Percentiles rank a stretch among this genome's conserved stretches.
These are phyloP conservation scores for Pedetes capensis DNA, from an alignment of 2,113 vertebrate genomes.

Conservation along the genomic window DNA sequence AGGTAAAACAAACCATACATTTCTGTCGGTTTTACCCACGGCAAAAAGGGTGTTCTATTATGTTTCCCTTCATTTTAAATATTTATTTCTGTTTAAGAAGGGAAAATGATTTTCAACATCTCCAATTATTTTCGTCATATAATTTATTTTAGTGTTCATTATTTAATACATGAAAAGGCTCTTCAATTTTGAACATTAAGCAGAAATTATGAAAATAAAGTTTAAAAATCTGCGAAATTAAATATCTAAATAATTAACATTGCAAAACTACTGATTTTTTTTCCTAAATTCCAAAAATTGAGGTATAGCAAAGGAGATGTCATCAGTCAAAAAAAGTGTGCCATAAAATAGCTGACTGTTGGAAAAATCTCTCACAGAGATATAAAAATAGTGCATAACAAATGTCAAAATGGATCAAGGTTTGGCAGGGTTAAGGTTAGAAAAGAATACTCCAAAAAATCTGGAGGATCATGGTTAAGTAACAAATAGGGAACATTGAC, in stretches of 20 bases:
- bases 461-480: conserved; percentile 88
- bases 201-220: conserved; percentile 92
- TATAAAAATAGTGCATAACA: conserved; percentile 97
- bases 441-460: conserved; percentile 89
- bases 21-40: conserved; percentile 80
- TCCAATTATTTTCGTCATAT: conserved; percentile 84
- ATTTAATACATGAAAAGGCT: conserved; percentile 89
- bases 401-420: conserved; percentile 91
- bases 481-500: conserved; percentile 88
- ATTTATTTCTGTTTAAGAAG: conserved; percentile 79
- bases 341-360: conserved; percentile 90
- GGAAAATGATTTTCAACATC: conserved; percentile 83
- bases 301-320: conserved; percentile 93
- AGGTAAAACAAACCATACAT: conserved; percentile 77
- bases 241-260: conserved; percentile 91
- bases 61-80: conserved; percentile 75
- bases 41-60: conserved; percentile 74
- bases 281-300: conserved; percentile 91
- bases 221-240: conserved; percentile 92
- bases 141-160: conserved; percentile 85
- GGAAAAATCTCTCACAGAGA: conserved; percentile 88
- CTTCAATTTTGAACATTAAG: conserved; percentile 92
- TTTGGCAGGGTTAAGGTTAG: conserved; percentile 88
- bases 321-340: conserved; percentile 90
- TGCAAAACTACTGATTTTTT: conserved; percentile 90